These are phyloP conservation scores for Meloidogyne exigua DNA, from an alignment of 1,140 invertebrate species.

Conservation along the genomic window DNA sequence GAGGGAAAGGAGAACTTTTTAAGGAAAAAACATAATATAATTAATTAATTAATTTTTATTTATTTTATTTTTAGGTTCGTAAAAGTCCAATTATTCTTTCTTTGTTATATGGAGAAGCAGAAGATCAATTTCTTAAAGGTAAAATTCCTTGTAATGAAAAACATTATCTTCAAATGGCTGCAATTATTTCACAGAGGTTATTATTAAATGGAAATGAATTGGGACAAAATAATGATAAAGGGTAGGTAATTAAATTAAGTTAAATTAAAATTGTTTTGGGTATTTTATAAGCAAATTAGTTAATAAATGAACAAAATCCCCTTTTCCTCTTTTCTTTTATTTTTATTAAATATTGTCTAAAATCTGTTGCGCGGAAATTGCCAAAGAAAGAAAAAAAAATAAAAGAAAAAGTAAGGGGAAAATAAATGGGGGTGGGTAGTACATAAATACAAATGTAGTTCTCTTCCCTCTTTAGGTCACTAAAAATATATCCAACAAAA, in stretches of 20 bases:
- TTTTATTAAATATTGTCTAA: background rate
- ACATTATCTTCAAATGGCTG: slow-evolving; percentile 40
- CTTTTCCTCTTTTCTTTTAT: background rate
- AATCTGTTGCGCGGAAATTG: background rate
- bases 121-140: slow-evolving; percentile 40
- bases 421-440: background rate
- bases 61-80: slow-evolving; percentile 37
- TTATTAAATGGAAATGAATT: slow-evolving; percentile 29
- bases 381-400: background rate
- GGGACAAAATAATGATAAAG: slow-evolving; percentile 33
- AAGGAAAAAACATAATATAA: too few relatives aligned
- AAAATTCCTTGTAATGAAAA: slow-evolving; percentile 45
- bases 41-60: background rate
- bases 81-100: slow-evolving; percentile 33
- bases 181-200: slow-evolving; percentile 35
- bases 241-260: slow-evolving; percentile 4
- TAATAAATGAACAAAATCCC: too few relatives aligned
- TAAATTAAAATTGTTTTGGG: too few relatives aligned
- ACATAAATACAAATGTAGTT: too few relatives aligned
- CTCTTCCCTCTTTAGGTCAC: too few relatives aligned
- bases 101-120: slow-evolving; percentile 44
- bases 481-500: too few relatives aligned
- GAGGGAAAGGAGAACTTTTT: too few relatives aligned
- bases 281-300: too few relatives aligned
- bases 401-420: slow-evolving; percentile 4